Conservation (phyloP, 2,888 invertebrate genomes). For the Lagria hirta region DNA sequence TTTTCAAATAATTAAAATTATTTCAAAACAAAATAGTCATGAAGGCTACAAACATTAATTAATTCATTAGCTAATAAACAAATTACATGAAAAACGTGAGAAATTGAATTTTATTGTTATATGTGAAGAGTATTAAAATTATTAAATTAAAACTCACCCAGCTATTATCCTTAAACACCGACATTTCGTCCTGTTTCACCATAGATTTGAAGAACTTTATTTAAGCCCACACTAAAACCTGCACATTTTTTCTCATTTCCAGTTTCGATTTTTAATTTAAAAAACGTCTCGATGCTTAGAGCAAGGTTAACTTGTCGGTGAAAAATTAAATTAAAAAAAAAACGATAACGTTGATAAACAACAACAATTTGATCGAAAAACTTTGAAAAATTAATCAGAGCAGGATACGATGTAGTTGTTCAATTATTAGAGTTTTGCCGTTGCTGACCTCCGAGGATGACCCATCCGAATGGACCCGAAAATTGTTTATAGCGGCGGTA, state of each 20-base stretch:
- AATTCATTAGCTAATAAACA: too few species aligned
- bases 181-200: slow-evolving; percentile 45
- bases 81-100: too few species aligned
- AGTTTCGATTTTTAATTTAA: slow-evolving; percentile 4
- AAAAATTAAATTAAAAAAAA: slow-evolving; percentile 8
- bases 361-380: too few species aligned
- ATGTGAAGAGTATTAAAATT: too few species aligned
- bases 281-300: background rate
- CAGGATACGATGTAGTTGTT: slow-evolving; percentile 12
- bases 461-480: slow-evolving; percentile 13
- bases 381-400: slow-evolving; percentile 22
- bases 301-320: slow-evolving; percentile 9
- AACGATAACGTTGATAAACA: slow-evolving; percentile 1
- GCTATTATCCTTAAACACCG: slow-evolving; percentile 62
- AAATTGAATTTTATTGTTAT: too few species aligned
- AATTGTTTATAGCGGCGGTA: slow-evolving; percentile 10
- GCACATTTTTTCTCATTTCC: slow-evolving; percentile 6
- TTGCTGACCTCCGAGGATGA: slow-evolving; percentile 18
- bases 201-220: slow-evolving; percentile 2
- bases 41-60: too few species aligned
- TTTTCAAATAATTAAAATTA: too few species aligned
- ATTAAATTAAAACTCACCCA: slow-evolving; percentile 58
- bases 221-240: slow-evolving; percentile 9
- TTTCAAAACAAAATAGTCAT: too few species aligned
- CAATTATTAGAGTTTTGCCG: slow-evolving; percentile 11